These are phyloP conservation scores for Eciton burchellii DNA, from an alignment of 1,140 invertebrate genomes.

Conservation along the genomic window DNA sequence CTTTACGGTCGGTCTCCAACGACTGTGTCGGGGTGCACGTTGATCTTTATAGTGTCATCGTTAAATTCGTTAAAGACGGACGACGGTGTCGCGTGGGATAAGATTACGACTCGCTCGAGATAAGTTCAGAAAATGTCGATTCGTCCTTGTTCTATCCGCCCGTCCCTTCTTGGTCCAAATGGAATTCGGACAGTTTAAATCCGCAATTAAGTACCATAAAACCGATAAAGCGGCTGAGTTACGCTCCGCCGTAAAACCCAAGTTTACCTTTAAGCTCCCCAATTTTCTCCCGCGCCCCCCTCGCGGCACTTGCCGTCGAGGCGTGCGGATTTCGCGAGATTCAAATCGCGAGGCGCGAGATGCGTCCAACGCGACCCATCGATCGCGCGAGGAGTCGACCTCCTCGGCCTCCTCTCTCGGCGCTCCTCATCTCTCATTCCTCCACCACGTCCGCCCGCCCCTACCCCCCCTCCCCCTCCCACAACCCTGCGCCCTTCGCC, in stretches of 20 bases:
- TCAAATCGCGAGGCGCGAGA: slow-evolving; percentile 2
- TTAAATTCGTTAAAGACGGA: slow-evolving; percentile 71
- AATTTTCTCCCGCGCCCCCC: slow-evolving; percentile 57
- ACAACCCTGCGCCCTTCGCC: slow-evolving; percentile 2
- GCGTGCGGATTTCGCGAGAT: neutral
- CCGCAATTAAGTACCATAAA: neutral
- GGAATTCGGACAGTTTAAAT: slow-evolving; percentile 34
- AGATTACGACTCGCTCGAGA: slow-evolving; percentile 42
- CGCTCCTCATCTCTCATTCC: slow-evolving; percentile 57
- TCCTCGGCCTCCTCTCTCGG: slow-evolving; percentile 44
- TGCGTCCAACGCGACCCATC: slow-evolving; percentile 21
- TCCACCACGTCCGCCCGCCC: slow-evolving; percentile 3
- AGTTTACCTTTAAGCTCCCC: slow-evolving; percentile 60
- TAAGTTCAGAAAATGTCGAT: slow-evolving; percentile 48
- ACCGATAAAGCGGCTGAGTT: slow-evolving; percentile 41
- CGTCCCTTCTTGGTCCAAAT: slow-evolving; percentile 5
- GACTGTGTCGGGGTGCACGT: slow-evolving; percentile 36
- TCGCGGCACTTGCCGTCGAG: slow-evolving; percentile 5
- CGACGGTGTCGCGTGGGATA: slow-evolving; percentile 67
- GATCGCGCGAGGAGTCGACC: slow-evolving; percentile 44
- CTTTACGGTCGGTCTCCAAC: slow-evolving; percentile 66
- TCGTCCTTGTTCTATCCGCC: neutral
- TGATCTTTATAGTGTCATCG: slow-evolving; percentile 66
- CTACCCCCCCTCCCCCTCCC: neutral
- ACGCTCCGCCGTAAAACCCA: slow-evolving; percentile 64